phyloP scores from a whole-genome alignment of 2,113 vertebrate species.

The Elgaria multicarinata region DNA sequence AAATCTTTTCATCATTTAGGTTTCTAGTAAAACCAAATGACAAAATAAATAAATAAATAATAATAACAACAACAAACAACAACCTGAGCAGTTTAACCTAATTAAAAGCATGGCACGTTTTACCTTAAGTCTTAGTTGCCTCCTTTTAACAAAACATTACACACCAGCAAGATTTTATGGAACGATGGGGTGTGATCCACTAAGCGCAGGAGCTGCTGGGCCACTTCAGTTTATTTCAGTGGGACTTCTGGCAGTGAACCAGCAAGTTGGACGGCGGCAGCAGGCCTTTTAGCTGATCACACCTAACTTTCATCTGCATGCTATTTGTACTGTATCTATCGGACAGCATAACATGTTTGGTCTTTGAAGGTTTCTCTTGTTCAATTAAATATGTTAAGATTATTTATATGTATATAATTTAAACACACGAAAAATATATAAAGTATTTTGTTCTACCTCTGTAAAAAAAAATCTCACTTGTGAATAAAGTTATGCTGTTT shows the following conservation, averaged over 20 bases:
- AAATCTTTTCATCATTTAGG: conserved; percentile 48
- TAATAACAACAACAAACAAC: too few species aligned
- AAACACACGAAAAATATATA: conserved; percentile 63
- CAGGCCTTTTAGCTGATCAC: neutral
- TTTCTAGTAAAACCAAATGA: conserved; percentile 43
- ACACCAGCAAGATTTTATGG: conserved; percentile 71
- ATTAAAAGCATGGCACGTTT: neutral
- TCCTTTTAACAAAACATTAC: conserved; percentile 55
- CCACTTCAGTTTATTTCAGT: neutral
- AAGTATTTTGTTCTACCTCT: conserved; percentile 87
- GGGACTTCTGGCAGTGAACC: neutral
- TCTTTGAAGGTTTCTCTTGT: conserved; percentile 56
- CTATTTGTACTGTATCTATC: conserved; percentile 72
- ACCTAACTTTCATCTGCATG: conserved; percentile 65
- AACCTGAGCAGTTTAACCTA: neutral
- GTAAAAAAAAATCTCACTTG: conserved; percentile 79
- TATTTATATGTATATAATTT: conserved; percentile 76
- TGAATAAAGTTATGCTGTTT: conserved; percentile 85
- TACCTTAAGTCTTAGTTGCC: conserved; percentile 5
- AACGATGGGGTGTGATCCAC: conserved; percentile 24
- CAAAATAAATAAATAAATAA: neutral
- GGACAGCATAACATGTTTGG: conserved; percentile 64
- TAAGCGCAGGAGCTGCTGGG: neutral
- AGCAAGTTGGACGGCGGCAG: neutral
- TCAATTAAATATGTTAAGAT: conserved; percentile 58